These are phyloP conservation scores for Verasper variegatus DNA, from an alignment of 2,113 vertebrate species.

Conservation along the genomic window DNA sequence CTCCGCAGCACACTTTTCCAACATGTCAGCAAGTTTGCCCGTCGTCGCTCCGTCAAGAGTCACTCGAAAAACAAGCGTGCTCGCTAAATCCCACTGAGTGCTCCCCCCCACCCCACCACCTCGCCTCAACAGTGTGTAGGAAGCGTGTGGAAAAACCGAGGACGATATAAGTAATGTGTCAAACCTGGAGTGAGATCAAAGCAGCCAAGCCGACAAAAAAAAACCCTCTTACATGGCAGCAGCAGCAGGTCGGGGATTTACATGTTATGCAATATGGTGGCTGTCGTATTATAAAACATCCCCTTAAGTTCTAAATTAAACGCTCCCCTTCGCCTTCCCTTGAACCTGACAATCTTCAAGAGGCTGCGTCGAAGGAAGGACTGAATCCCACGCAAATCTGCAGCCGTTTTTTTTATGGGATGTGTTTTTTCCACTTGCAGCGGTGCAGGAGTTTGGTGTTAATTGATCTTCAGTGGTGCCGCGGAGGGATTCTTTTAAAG, in stretches of 20 bases:
- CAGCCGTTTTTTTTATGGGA: background rate
- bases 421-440: background rate
- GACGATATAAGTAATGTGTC: background rate
- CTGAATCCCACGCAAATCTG: background rate
- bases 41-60: background rate
- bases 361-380: too few relatives aligned
- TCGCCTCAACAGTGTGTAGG: too few relatives aligned
- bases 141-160: too few relatives aligned
- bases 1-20: background rate
- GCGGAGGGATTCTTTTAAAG: slow-evolving; percentile 20
- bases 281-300: background rate
- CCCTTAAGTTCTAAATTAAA: background rate
- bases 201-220: background rate
- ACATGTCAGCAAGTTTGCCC: background rate
- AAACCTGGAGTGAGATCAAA: slow-evolving; percentile 2
- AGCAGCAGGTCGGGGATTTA: background rate
- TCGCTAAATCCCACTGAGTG: too few relatives aligned
- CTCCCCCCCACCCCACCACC: too few relatives aligned
- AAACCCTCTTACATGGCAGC: too few relatives aligned
- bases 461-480: background rate
- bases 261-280: background rate
- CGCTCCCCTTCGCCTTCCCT: background rate
- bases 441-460: background rate
- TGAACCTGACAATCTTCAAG: background rate
- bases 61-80: background rate